A percentile compares a stretch with the other conserved stretches of the same genome.
Evolutionary conservation across 2,113 vertebrate genomes (phyloP).

Genomic region (Physeter macrocephalus): DNA sequence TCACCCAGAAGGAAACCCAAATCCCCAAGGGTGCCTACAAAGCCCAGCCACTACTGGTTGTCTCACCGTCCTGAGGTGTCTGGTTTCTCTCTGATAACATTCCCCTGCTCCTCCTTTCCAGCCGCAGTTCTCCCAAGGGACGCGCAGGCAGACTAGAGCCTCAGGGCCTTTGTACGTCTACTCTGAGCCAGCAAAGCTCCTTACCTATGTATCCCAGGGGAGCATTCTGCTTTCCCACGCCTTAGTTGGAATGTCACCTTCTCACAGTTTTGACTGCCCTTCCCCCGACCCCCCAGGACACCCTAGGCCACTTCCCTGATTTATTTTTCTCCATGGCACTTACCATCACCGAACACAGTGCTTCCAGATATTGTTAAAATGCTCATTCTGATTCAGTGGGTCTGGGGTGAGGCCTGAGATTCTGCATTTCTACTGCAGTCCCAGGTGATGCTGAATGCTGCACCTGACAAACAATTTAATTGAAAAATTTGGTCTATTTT

Average conservation of each 20-base stretch:
- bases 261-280: neutral
- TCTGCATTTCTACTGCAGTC: neutral
- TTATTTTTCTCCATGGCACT: neutral
- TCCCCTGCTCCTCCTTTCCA: neutral
- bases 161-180: neutral
- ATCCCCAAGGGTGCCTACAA: no score
- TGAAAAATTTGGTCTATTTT: neutral
- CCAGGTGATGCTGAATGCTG: neutral
- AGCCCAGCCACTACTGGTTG: neutral
- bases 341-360: neutral
- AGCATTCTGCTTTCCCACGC: no score
- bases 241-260: neutral
- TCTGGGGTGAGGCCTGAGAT: neutral
- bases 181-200: neutral
- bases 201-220: neutral
- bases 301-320: neutral
- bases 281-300: accelerated
- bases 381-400: neutral
- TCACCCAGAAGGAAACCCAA: neutral
- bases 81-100: neutral
- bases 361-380: neutral
- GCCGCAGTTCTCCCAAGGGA: neutral
- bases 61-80: neutral
- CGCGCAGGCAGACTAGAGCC: accelerated
- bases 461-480: neutral